Percentiles rank a stretch among this genome's conserved stretches.
Evolutionary conservation across 64 coral and sea anemone species (phyloP).

Genomic region (Montipora efflorescens): DNA sequence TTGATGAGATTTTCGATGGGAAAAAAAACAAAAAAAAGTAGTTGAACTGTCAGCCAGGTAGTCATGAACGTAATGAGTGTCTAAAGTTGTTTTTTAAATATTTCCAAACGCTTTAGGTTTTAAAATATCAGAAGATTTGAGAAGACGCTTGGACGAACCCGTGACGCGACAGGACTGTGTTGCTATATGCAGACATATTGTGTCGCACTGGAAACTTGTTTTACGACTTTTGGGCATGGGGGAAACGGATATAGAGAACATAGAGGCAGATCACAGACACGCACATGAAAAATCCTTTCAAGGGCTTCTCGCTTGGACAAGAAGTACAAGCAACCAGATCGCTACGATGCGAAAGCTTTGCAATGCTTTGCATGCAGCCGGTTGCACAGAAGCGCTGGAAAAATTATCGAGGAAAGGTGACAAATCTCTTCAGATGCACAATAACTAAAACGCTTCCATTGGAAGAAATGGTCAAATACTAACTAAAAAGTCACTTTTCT

Average conservation of each 20-base stretch:
- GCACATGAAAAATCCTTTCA: conserved; percentile 7
- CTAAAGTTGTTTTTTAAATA: background rate
- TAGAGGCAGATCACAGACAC: background rate
- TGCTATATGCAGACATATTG: background rate
- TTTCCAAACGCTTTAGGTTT: background rate
- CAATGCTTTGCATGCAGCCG: too few relatives aligned
- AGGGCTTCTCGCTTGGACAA: background rate
- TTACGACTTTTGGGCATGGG: background rate
- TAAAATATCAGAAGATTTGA: background rate
- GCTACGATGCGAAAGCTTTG: background rate
- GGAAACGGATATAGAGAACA: background rate
- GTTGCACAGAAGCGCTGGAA: too few relatives aligned
- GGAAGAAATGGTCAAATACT: too few relatives aligned
- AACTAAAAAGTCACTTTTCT: background rate
- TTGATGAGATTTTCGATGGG: too few relatives aligned
- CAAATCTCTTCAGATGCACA: too few relatives aligned
- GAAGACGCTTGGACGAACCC: background rate
- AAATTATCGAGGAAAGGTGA: background rate
- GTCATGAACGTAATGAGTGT: too few relatives aligned
- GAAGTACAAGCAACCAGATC: too few relatives aligned
- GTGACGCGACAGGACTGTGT: background rate
- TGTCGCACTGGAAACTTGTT: background rate
- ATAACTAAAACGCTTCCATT: too few relatives aligned
- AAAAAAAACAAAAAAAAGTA: too few relatives aligned
- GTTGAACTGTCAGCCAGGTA: too few relatives aligned